Evolutionary conservation across 2,888 invertebrate genomes (phyloP), one percentile per base, ranked within the genome.

Genomic region (Leptogaster cylindrica): DNA sequence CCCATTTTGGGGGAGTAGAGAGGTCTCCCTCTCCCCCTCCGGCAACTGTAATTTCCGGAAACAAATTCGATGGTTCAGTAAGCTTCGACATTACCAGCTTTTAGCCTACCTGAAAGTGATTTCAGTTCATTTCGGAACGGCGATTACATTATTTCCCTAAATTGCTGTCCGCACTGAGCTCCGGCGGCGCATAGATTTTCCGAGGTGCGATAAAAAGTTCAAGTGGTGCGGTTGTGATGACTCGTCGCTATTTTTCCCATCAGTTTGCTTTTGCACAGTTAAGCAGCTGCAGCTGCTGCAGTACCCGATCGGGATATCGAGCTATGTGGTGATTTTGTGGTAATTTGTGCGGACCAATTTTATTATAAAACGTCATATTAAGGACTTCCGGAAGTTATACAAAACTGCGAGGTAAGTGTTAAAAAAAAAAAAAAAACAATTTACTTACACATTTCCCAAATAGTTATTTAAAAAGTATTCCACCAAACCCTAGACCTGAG

Each of bases 11-110:
- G 61, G 41, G 61, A 44, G 61, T 41, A 16, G 18, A 16, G 4
- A 12, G 25, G n/a, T n/a, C n/a, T n/a, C n/a, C n/a, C n/a, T n/a
- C n/a, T n/a, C n/a, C n/a, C n/a, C n/a, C n/a, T n/a, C 14, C 33
- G 28, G 36, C 4, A 48, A 25, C 39, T 16, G 33, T 66, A 69
- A 70, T 69, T 69, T 68, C 71, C 71, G 71, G 71, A 71, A 71
- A 52, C 51, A 69, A 64, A 68, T 71, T 65, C 67, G 69, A 69
- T 69, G 71, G 61, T 71, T 69, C 69, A 71, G 69, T 71, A 69
- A 66, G 51, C 67, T 65, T 71, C 46, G 61, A 69, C 63, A 46
- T 66, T 67, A 58, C 33, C 41, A 31, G 20, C 52, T 61, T 61
- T 61, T 44, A n/a, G 44, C 44, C 27, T 61, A 44, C 27, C 61